Evolutionary conservation across 2,113 vertebrate genomes (phyloP).

Genomic region (Urocynchramus pylzowi): DNA sequence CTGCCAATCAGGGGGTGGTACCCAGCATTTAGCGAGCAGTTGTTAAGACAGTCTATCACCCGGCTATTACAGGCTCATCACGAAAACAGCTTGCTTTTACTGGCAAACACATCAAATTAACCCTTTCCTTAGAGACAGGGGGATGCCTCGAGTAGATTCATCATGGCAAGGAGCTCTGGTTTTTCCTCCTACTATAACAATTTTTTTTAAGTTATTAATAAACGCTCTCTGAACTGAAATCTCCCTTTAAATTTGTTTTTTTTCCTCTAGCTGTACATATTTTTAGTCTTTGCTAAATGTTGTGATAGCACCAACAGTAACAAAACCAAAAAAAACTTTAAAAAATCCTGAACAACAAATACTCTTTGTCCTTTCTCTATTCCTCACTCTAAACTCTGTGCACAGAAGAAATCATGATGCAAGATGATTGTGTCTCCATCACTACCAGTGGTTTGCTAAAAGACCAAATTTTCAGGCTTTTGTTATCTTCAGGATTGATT

Average conservation of each 20-base stretch:
- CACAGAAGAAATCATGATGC: not conserved
- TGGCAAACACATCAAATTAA: constrained; percentile 10
- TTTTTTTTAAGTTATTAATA: not conserved
- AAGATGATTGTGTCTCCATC: not conserved
- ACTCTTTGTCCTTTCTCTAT: not conserved
- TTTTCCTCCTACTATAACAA: not conserved
- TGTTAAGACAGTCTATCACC: constrained; percentile 17
- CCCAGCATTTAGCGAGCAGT: not conserved
- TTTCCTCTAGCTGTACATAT: not conserved
- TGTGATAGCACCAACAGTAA: not conserved
- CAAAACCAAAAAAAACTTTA: not conserved
- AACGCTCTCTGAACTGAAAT: not conserved
- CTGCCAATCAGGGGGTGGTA: not conserved
- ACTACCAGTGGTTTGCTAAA: not conserved
- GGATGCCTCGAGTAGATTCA: not conserved
- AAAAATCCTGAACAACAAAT: not conserved
- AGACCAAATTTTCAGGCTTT: not conserved
- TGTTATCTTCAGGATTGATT: not conserved
- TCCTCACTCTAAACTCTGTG: not conserved
- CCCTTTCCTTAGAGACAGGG: not conserved
- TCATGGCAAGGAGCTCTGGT: fast-evolving
- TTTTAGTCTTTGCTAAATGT: not conserved
- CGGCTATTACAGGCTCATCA: not conserved
- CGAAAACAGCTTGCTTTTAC: not conserved
- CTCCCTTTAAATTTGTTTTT: not conserved